phyloP scores from a whole-genome alignment of 2,113 vertebrate genomes.

The Felis chaus region DNA sequence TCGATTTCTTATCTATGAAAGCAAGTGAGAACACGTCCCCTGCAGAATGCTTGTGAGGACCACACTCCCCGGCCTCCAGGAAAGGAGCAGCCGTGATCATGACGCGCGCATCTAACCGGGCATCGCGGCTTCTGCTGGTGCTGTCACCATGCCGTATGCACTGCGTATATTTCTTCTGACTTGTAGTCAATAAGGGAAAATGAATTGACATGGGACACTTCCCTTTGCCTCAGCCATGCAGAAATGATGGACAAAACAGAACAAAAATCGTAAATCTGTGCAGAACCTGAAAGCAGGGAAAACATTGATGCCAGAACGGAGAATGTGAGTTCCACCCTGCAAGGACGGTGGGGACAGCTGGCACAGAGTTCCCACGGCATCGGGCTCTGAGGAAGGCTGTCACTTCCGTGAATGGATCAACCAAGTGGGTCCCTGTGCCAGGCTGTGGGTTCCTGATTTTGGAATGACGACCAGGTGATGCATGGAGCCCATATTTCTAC shows the following conservation, averaged over 20 bases:
- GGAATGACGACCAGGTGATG: fast-evolving
- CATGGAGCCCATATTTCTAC: fast-evolving
- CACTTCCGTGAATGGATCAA: fast-evolving
- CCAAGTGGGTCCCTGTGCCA: not conserved
- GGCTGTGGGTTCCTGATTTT: not conserved
- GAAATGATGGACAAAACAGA: no score
- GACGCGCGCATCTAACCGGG: fast-evolving
- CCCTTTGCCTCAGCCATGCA: not conserved
- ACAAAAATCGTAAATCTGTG: fast-evolving
- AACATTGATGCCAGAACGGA: fast-evolving
- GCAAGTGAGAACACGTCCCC: fast-evolving
- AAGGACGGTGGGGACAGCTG: fast-evolving
- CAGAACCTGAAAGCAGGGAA: not conserved
- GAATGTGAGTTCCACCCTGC: fast-evolving
- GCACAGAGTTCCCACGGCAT: fast-evolving
- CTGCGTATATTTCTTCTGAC: not conserved
- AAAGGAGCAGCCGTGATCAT: fast-evolving
- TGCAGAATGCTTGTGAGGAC: fast-evolving
- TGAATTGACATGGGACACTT: not conserved
- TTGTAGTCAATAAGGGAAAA: fast-evolving
- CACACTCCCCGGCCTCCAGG: fast-evolving
- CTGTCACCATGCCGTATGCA: fast-evolving
- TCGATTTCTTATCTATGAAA: not conserved
- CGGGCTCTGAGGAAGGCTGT: fast-evolving
- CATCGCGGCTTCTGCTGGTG: fast-evolving